Evolutionary conservation across 2,888 invertebrate genomes (phyloP).

Genomic region (Agonopterix alstromeriana): DNA sequence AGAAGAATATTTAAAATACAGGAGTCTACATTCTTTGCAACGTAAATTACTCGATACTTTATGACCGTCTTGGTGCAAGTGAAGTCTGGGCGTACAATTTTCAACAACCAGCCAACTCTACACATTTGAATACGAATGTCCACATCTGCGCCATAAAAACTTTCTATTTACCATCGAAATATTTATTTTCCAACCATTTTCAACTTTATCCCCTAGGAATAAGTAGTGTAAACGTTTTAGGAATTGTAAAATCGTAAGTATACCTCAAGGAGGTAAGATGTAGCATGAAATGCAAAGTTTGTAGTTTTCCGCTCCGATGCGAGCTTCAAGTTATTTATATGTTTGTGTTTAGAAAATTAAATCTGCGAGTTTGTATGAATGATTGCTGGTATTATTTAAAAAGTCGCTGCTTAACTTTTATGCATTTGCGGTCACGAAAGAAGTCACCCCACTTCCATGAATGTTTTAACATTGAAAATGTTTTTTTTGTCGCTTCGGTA

Average conservation of each 20-base stretch:
- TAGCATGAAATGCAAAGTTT: conserved; percentile 13
- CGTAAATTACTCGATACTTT: background rate
- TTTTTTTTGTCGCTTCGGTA: no score
- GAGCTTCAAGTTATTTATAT: no score
- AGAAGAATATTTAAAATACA: no score
- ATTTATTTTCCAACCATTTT: background rate
- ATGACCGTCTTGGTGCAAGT: background rate
- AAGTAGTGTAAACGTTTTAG: conserved; percentile 9
- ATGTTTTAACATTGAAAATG: no score
- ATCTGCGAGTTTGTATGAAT: no score
- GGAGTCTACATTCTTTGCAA: background rate
- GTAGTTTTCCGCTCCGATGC: background rate
- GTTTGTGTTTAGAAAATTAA: no score
- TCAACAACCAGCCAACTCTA: conserved; percentile 1
- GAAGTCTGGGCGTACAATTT: conserved; percentile 1
- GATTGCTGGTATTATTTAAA: no score
- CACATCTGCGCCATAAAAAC: conserved; percentile 8
- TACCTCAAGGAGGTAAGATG: conserved; percentile 4
- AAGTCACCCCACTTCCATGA: no score
- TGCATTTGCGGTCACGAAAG: no score
- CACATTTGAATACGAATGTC: conserved; percentile 15
- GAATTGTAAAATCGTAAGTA: conserved; percentile 9
- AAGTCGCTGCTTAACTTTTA: no score
- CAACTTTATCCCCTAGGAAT: conserved; percentile 1
- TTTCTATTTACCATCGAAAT: background rate